Evolutionary conservation across 2,888 invertebrate species (phyloP).

Genomic region (Noctua pronuba): DNA sequence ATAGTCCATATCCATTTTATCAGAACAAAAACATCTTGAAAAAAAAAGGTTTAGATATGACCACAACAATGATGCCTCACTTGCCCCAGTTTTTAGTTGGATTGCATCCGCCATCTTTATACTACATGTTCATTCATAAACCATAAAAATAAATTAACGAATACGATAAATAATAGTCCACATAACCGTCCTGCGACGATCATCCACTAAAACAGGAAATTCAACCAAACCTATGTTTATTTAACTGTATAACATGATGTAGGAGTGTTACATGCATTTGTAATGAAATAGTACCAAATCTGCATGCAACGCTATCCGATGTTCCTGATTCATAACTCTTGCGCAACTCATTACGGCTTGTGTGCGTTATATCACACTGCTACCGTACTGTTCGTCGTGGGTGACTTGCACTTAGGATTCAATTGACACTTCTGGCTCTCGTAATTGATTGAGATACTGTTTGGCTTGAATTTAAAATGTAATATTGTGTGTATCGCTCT

Average conservation of each 20-base stretch:
- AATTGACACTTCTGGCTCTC: slow-evolving; percentile 27
- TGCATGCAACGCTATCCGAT: slow-evolving; percentile 52
- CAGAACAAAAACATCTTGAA: background rate
- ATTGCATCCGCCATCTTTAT: background rate
- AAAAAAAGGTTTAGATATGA: no score
- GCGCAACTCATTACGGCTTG: slow-evolving; percentile 62
- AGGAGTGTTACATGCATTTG: slow-evolving; percentile 34
- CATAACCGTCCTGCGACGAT: background rate
- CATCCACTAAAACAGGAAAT: background rate
- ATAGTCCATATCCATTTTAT: background rate
- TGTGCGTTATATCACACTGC: slow-evolving; percentile 61
- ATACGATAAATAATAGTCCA: background rate
- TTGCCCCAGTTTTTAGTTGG: background rate
- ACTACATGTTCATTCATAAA: no score
- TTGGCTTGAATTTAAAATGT: background rate
- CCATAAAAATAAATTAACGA: background rate
- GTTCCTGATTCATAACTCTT: slow-evolving; percentile 68
- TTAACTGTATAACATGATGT: slow-evolving; percentile 8
- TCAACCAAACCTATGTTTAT: slow-evolving; percentile 7
- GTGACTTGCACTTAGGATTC: slow-evolving; percentile 43
- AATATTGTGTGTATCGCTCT: background rate
- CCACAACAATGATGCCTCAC: background rate
- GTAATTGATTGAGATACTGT: background rate
- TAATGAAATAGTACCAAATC: slow-evolving; percentile 48
- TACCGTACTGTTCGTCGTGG: slow-evolving; percentile 13